Evolutionary conservation across 2,113 vertebrate genomes (phyloP).

Genomic region (Podarcis raffonei): DNA sequence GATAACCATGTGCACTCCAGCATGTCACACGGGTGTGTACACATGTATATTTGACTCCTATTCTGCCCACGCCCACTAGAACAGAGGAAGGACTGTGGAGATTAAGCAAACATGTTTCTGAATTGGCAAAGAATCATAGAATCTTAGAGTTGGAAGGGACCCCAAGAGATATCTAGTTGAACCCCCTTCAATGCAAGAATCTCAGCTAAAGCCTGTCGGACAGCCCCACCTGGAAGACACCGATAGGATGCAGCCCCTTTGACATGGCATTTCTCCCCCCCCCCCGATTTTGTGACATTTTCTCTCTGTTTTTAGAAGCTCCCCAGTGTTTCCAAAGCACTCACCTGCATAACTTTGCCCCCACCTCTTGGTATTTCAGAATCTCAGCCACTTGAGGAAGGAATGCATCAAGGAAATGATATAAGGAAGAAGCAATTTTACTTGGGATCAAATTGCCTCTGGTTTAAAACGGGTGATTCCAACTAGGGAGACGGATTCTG

Average conservation of each 20-base stretch:
- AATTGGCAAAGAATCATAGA: neutral
- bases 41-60: neutral
- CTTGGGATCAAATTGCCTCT: conserved; percentile 7
- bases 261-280: neutral
- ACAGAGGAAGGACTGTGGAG: neutral
- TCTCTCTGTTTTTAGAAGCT: neutral
- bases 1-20: neutral
- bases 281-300: neutral
- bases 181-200: too few species aligned
- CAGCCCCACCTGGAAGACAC: neutral
- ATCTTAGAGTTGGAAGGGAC: neutral
- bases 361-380: neutral
- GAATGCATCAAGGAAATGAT: neutral
- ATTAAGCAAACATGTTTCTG: neutral
- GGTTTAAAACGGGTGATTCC: conserved; percentile 28
- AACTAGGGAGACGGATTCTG: conserved; percentile 18
- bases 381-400: neutral
- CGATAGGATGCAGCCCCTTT: neutral
- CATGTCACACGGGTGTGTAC: neutral
- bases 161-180: too few species aligned
- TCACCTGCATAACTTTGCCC: neutral
- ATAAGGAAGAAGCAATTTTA: conserved; percentile 36
- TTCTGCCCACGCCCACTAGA: neutral
- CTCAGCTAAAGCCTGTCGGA: neutral
- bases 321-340: neutral